phyloP scores from a whole-genome alignment of 1,140 invertebrate species.

The Trialeurodes vaporariorum region DNA sequence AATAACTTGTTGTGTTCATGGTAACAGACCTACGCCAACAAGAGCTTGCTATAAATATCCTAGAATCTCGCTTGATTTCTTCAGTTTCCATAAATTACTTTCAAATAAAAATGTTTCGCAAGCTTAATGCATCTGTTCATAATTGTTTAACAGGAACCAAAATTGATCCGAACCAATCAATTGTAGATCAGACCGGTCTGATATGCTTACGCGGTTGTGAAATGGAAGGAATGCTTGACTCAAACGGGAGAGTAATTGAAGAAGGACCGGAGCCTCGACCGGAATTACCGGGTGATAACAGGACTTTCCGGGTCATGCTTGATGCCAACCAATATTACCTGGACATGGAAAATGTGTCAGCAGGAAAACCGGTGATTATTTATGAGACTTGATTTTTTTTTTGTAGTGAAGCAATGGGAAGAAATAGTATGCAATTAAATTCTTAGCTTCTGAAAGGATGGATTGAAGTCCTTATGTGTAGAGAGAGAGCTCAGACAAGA shows the following conservation, averaged over 20 bases:
- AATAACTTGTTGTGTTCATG: neutral
- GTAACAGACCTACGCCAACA: neutral
- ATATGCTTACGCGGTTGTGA: conserved; percentile 92
- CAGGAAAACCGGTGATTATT: conserved; percentile 59
- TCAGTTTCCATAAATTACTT: neutral
- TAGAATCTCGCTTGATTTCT: neutral
- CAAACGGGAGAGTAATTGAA: conserved; percentile 90
- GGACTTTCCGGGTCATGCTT: conserved; percentile 87
- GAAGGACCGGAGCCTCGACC: conserved; percentile 88
- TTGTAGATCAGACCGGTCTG: conserved; percentile 83
- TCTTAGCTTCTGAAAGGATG: too few relatives aligned
- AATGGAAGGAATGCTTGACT: conserved; percentile 97
- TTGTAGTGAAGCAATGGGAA: neutral
- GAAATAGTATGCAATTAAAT: neutral
- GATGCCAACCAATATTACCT: conserved; percentile 93
- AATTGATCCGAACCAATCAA: conserved; percentile 67
- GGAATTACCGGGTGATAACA: conserved; percentile 68
- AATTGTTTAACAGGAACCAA: conserved; percentile 46
- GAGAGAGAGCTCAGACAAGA: too few relatives aligned
- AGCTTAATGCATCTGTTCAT: neutral
- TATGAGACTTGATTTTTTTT: too few relatives aligned
- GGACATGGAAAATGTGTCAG: conserved; percentile 74
- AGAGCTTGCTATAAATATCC: neutral
- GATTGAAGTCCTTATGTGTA: too few relatives aligned
- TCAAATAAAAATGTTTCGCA: too few relatives aligned